Conservation (phyloP, 2,113 vertebrate species). For the Miniopterus natalensis region DNA sequence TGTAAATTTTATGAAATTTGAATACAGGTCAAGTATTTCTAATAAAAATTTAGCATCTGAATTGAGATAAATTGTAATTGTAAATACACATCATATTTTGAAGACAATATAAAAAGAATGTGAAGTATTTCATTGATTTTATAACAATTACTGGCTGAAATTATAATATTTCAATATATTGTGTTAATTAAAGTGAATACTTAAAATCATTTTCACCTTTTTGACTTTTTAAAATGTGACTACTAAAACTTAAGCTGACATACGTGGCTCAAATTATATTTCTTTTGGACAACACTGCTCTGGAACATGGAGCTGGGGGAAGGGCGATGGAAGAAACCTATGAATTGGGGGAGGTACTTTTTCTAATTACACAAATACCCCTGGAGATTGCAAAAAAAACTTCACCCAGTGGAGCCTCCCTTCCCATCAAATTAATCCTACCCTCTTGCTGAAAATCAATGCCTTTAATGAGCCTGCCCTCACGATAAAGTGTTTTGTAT, state of each 20-base stretch:
- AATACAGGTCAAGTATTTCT: conserved; percentile 22
- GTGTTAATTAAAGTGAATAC: background rate
- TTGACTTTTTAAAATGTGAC: background rate
- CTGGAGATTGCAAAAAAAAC: background rate
- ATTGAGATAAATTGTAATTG: conserved; percentile 6
- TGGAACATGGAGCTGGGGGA: background rate
- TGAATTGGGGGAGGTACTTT: background rate
- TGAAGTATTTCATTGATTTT: conserved; percentile 21
- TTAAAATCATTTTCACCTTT: conserved; percentile 4
- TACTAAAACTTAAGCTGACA: background rate
- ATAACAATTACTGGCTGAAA: background rate
- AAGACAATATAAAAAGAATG: conserved; percentile 6
- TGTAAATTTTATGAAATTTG: conserved; percentile 26
- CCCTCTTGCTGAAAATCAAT: background rate
- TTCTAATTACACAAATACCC: background rate
- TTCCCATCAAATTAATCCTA: background rate
- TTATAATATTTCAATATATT: background rate
- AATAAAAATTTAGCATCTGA: conserved; percentile 50
- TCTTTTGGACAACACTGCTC: background rate
- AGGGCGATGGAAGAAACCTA: background rate
- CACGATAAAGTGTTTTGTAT: background rate
- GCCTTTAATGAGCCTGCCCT: background rate
- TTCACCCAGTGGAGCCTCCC: background rate
- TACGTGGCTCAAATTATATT: background rate
- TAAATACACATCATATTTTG: conserved; percentile 5